Evolutionary conservation across 2,113 vertebrate species (phyloP).

Genomic region (Tragelaphus buxtoni): DNA sequence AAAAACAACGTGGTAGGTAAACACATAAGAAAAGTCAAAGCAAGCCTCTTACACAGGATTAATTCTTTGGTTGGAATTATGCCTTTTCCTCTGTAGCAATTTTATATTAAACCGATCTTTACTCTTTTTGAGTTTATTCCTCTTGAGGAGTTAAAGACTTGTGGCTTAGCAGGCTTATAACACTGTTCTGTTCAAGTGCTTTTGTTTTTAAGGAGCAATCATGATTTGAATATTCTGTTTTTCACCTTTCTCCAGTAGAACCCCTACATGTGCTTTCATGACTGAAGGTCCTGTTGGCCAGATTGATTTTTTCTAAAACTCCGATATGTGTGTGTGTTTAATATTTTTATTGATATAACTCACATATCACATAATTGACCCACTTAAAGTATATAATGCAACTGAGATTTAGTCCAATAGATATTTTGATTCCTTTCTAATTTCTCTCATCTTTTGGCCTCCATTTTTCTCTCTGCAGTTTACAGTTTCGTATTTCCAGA

Average conservation of each 20-base stretch:
- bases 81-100: background rate
- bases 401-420: background rate
- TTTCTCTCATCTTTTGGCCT: background rate
- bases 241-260: background rate
- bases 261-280: background rate
- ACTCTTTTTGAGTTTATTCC: conserved; percentile 1
- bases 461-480: background rate
- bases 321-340: background rate
- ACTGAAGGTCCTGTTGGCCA: background rate
- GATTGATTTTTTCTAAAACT: background rate
- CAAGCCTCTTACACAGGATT: conserved; percentile 32
- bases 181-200: background rate
- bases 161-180: background rate
- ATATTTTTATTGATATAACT: background rate
- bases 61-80: background rate
- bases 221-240: background rate
- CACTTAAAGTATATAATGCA: background rate
- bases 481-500: background rate
- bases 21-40: conserved; percentile 31
- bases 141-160: conserved; percentile 13
- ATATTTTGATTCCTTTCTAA: background rate
- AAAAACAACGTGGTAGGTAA: background rate
- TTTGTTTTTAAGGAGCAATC: conserved; percentile 36
- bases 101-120: background rate
- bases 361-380: background rate